Conservation (phyloP, 2,888 invertebrate species). For the Pseudococcus longispinus region DNA sequence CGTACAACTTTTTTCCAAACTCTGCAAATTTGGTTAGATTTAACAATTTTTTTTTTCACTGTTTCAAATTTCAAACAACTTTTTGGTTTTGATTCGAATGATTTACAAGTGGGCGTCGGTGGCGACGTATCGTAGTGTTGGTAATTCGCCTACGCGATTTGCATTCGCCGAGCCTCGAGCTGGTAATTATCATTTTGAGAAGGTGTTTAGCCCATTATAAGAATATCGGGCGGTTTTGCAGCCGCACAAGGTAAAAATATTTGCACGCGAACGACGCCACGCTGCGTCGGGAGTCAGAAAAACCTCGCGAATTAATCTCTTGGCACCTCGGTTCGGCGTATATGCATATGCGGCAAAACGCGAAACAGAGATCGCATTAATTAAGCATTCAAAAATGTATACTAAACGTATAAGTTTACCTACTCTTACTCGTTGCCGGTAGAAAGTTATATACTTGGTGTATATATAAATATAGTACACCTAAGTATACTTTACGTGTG, state of each 20-base stretch:
- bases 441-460: neutral
- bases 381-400: neutral
- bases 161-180: neutral
- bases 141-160: neutral
- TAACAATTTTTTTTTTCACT: neutral
- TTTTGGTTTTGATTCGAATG: neutral
- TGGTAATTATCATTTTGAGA: neutral
- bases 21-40: neutral
- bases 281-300: neutral
- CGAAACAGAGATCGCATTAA: neutral
- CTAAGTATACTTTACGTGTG: neutral
- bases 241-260: neutral
- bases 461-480: too few relatives aligned
- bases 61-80: neutral
- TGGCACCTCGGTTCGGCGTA: neutral
- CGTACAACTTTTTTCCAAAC: neutral
- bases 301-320: conserved; percentile 1
- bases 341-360: neutral
- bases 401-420: neutral
- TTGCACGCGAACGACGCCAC: neutral
- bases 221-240: neutral
- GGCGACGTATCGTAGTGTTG: neutral
- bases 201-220: neutral
- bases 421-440: neutral
- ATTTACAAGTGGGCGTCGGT: neutral